Percentiles rank a stretch among this genome's conserved stretches.
Conservation (phyloP, 1,140 invertebrate genomes). For the Scaptomyza graminum region DNA sequence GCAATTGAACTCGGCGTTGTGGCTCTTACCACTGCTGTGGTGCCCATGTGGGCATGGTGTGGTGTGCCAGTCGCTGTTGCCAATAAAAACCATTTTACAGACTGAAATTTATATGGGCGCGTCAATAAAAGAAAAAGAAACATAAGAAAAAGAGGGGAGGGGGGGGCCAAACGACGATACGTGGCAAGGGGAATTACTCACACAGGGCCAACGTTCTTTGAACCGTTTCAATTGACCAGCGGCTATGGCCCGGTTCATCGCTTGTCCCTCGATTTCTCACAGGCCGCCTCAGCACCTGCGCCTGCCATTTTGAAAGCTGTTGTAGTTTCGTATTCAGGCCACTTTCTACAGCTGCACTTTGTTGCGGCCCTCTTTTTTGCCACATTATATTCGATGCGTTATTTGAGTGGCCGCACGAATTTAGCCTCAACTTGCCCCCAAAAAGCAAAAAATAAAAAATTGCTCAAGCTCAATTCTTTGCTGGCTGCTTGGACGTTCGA, state of each 20-base stretch:
- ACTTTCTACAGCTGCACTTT: constrained; percentile 26
- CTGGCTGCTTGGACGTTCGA: constrained; percentile 30
- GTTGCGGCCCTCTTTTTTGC: constrained; percentile 30
- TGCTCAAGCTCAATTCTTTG: constrained; percentile 4
- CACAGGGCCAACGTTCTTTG: constrained; percentile 58
- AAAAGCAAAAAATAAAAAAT: background rate
- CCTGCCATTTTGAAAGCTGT: constrained; percentile 15
- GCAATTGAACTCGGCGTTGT: constrained; percentile 37
- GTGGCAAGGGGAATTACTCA: constrained; percentile 29
- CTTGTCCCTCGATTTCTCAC: no score
- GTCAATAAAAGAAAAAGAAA: constrained; percentile 52
- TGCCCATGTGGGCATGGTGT: background rate
- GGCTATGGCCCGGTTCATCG: constrained; percentile 6
- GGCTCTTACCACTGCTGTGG: constrained; percentile 4
- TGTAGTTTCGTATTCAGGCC: constrained; percentile 21
- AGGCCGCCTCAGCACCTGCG: background rate
- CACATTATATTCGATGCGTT: constrained; percentile 64
- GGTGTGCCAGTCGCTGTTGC: constrained; percentile 50
- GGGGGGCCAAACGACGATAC: constrained; percentile 3
- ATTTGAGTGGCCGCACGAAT: constrained; percentile 51
- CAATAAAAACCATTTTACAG: constrained; percentile 81
- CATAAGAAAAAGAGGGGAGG: background rate
- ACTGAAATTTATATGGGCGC: constrained; percentile 77
- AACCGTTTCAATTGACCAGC: constrained; percentile 75
- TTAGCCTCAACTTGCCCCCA: constrained; percentile 27